Percentiles rank a stretch among this genome's conserved stretches.
Conservation (phyloP, 2,113 vertebrate genomes). For the Meriones unguiculatus region DNA sequence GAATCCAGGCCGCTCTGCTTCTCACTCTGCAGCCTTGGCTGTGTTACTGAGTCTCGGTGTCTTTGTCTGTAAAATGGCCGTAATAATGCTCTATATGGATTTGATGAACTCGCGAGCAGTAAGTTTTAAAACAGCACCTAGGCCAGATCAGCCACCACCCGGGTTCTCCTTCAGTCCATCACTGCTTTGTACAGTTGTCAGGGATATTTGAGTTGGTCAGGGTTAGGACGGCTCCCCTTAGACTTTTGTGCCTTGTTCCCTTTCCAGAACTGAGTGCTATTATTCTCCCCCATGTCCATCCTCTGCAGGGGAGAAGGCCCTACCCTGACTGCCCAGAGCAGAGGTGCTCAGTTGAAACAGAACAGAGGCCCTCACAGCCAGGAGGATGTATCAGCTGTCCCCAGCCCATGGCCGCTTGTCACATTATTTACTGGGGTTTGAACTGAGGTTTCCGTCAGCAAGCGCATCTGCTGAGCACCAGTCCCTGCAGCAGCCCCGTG, state of each 20-base stretch:
- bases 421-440: not conserved
- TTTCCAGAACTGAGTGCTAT: not conserved
- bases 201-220: not conserved
- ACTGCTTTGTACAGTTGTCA: not conserved
- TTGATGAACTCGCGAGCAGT: fast-evolving
- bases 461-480: fast-evolving
- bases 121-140: not conserved
- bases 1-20: too few relatives aligned
- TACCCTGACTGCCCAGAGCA: not conserved
- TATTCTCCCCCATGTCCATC: too few relatives aligned
- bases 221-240: not conserved
- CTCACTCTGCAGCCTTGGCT: not conserved
- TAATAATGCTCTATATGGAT: not conserved
- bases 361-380: not conserved
- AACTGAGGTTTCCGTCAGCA: too few relatives aligned
- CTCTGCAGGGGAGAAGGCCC: not conserved
- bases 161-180: not conserved
- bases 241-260: not conserved
- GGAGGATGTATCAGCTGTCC: not conserved
- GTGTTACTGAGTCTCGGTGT: not conserved
- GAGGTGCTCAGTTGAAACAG: not conserved
- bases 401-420: not conserved
- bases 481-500: not conserved
- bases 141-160: fast-evolving
- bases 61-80: not conserved